Conservation (phyloP, 2,888 invertebrate species). For the Cantharis rustica region DNA sequence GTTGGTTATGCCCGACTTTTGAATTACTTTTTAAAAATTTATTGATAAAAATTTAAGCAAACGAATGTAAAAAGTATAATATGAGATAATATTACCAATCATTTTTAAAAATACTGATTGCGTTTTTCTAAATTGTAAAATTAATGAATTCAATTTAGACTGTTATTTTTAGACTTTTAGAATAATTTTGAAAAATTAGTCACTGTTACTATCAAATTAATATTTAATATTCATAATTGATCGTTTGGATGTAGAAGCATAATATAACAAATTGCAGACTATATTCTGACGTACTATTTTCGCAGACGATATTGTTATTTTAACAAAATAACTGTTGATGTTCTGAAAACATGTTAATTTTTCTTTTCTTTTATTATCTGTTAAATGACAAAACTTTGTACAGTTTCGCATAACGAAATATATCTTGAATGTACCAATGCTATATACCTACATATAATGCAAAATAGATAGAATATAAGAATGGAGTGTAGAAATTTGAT, state of each 20-base stretch:
- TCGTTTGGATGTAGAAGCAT: too few species aligned
- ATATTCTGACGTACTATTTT: too few species aligned
- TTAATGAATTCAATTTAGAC: not conserved
- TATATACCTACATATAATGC: not conserved
- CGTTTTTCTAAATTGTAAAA: not conserved
- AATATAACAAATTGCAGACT: too few species aligned
- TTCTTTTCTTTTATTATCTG: not conserved
- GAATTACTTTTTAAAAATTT: not conserved
- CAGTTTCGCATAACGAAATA: not conserved
- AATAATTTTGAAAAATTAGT: not conserved
- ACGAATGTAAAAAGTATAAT: not conserved
- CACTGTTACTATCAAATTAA: not conserved
- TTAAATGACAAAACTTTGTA: not conserved
- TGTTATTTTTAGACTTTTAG: not conserved
- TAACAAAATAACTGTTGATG: not conserved
- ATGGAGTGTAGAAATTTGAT: not conserved
- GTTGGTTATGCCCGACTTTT: not conserved
- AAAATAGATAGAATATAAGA: not conserved
- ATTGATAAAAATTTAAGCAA: not conserved
- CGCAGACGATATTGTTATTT: too few species aligned
- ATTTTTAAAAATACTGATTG: not conserved
- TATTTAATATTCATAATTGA: not conserved
- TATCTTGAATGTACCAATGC: not conserved
- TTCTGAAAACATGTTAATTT: not conserved
- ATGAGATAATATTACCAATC: not conserved